Percentiles rank a stretch among this genome's conserved stretches.
phyloP scores from a whole-genome alignment of 2,888 invertebrate genomes.

The Salticus scenicus region DNA sequence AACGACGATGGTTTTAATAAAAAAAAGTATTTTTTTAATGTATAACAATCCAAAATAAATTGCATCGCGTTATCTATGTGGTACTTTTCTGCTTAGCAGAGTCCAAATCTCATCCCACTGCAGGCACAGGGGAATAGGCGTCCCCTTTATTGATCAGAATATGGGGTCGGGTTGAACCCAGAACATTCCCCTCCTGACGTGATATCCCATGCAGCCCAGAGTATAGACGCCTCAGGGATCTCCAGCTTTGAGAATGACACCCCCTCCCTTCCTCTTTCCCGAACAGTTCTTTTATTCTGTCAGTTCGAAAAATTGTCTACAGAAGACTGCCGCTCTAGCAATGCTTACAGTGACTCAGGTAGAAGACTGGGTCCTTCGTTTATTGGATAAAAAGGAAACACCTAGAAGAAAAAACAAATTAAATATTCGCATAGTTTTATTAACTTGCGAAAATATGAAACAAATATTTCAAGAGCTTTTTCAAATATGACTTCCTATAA shows the following conservation, averaged over 20 bases:
- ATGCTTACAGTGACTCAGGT: not conserved
- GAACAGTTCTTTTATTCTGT: not conserved
- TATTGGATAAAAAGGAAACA: too few species aligned
- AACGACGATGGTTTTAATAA: too few species aligned
- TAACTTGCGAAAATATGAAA: too few species aligned
- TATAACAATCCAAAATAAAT: not conserved
- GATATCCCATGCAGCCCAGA: not conserved
- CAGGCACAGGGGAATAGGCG: conserved; percentile 13
- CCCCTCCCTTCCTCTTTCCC: not conserved
- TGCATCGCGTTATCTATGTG: not conserved
- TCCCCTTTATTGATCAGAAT: conserved; percentile 56
- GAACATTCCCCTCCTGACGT: not conserved
- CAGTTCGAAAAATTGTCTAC: not conserved
- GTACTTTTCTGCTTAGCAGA: not conserved
- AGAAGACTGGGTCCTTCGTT: not conserved
- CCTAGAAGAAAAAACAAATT: too few species aligned
- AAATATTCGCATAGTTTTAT: too few species aligned
- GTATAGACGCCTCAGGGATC: not conserved
- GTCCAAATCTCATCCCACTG: not conserved
- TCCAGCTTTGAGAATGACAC: not conserved
- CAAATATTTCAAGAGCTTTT: too few species aligned
- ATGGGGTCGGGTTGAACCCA: conserved; percentile 27
- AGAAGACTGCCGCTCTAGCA: not conserved
- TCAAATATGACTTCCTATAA: too few species aligned
- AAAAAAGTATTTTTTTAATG: too few species aligned